Conservation (phyloP, 2,113 vertebrate genomes). For the human region DNA sequence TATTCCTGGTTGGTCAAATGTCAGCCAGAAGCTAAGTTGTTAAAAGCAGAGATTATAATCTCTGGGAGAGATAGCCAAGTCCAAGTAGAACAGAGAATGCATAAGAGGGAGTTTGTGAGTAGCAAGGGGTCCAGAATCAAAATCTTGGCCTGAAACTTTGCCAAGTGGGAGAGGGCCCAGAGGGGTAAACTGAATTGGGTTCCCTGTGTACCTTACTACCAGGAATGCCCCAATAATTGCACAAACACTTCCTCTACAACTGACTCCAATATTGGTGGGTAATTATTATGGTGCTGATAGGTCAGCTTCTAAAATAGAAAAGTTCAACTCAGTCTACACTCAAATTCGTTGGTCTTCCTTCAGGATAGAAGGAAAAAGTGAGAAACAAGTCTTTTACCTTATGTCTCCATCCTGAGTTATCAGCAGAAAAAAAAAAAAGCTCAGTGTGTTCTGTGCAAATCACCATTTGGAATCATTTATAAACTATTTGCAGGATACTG, state of each 20-base stretch:
- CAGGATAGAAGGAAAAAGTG: not conserved
- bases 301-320: not conserved
- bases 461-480: slow-evolving; percentile 58
- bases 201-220: not conserved
- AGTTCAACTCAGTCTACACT: not conserved
- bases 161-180: not conserved
- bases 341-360: not conserved
- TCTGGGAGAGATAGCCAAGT: not conserved
- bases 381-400: slow-evolving; percentile 11
- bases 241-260: not conserved
- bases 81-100: not conserved
- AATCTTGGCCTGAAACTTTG: not conserved
- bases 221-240: not conserved
- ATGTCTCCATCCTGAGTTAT: not conserved
- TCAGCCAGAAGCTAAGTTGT: not conserved
- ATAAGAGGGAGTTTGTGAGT: not conserved
- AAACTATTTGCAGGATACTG: slow-evolving; percentile 33
- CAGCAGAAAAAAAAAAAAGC: not conserved
- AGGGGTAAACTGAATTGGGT: not conserved
- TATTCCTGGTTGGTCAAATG: not conserved
- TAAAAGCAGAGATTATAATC: not conserved
- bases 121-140: not conserved
- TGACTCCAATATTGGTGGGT: accelerated
- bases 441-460: slow-evolving; percentile 40
- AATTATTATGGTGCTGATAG: not conserved